Evolutionary conservation across 2,113 vertebrate genomes (phyloP).

Genomic region (Osmerus mordax): DNA sequence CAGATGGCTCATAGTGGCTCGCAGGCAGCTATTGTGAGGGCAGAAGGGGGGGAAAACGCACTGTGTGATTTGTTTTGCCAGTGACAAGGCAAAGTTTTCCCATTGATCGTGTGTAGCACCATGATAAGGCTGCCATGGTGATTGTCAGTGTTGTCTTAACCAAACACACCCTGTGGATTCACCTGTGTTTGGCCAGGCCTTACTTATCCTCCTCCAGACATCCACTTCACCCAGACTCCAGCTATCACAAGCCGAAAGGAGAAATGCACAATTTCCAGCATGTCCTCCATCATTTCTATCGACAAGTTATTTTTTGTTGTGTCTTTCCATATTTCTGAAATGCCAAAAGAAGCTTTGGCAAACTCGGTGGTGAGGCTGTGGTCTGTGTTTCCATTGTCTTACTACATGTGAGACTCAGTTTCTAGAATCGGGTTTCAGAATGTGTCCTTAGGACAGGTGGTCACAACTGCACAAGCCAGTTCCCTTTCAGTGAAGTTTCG

Average conservation of each 20-base stretch:
- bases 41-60: conserved; percentile 15
- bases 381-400: conserved; percentile 42
- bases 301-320: conserved; percentile 31
- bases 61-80: conserved; percentile 57
- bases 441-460: no score
- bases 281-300: conserved; percentile 39
- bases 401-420: neutral
- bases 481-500: no score
- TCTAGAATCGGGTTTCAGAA: no score
- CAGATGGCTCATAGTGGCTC: conserved; percentile 39
- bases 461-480: no score
- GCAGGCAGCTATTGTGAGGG: conserved; percentile 43
- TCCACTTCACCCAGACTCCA: conserved; percentile 21
- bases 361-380: conserved; percentile 27
- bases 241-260: neutral
- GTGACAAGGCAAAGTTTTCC: conserved; percentile 55
- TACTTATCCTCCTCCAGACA: conserved; percentile 58
- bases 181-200: neutral
- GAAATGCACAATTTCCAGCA: conserved; percentile 41
- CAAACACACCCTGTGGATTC: no score
- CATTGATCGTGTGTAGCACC: conserved; percentile 44
- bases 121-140: conserved; percentile 61
- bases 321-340: conserved; percentile 33
- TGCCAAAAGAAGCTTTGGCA: conserved; percentile 9
- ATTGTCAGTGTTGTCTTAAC: conserved; percentile 34